Conservation (phyloP, 2,113 vertebrate species). For the Thunnus thynnus region DNA sequence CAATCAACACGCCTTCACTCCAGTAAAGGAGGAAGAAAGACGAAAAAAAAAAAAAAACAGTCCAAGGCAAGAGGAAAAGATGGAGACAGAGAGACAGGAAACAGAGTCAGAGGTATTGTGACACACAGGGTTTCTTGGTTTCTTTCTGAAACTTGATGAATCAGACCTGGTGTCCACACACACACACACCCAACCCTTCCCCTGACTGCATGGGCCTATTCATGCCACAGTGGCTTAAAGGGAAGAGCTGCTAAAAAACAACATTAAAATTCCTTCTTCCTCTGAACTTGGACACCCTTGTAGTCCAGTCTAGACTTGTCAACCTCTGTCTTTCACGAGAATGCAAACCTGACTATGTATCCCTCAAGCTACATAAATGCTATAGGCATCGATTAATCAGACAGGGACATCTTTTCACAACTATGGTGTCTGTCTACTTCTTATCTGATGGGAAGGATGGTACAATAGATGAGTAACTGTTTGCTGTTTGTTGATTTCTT, state of each 20-base stretch:
- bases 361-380: background rate
- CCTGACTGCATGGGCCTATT: conserved; percentile 28
- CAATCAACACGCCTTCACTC: conserved; percentile 49
- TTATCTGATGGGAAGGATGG: background rate
- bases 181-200: conserved; percentile 11
- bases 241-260: conserved; percentile 44
- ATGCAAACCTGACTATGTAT: background rate
- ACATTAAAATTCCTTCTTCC: conserved; percentile 52
- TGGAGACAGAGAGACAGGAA: conserved; percentile 54
- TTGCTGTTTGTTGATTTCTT: too few species aligned
- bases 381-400: background rate
- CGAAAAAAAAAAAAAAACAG: background rate
- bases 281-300: conserved; percentile 29
- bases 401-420: background rate
- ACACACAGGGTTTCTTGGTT: conserved; percentile 69
- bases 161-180: conserved; percentile 64
- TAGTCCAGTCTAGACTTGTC: conserved; percentile 60
- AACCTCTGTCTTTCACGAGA: conserved; percentile 13
- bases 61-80: conserved; percentile 55
- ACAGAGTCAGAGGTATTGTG: conserved; percentile 68
- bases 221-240: conserved; percentile 41
- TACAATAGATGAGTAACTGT: background rate
- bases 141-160: conserved; percentile 78
- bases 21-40: conserved; percentile 39
- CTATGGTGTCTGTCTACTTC: background rate